These are phyloP conservation scores for Andrena cerasifolii DNA, from an alignment of 1,140 invertebrate species.

Conservation along the genomic window DNA sequence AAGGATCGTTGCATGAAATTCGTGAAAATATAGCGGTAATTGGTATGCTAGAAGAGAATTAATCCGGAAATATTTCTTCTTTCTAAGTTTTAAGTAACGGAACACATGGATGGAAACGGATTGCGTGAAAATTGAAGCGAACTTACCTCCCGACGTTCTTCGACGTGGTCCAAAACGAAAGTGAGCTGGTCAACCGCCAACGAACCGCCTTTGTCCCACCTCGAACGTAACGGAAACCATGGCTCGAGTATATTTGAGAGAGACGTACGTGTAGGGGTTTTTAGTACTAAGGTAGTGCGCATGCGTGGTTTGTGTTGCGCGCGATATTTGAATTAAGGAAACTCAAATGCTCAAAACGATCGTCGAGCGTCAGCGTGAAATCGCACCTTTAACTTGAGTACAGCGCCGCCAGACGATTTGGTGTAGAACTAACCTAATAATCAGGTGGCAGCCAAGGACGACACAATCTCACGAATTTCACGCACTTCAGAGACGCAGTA, in stretches of 20 bases:
- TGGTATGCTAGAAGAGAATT: background rate
- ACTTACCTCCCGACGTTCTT: background rate
- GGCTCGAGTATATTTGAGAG: background rate
- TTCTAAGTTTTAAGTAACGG: background rate
- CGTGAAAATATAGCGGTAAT: conserved; percentile 41
- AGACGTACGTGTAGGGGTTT: no score
- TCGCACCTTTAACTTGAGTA: no score
- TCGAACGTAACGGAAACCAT: background rate
- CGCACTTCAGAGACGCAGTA: no score
- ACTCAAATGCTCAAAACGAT: no score
- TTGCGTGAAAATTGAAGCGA: background rate
- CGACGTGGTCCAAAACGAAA: background rate
- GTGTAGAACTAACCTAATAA: no score
- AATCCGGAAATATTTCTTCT: background rate
- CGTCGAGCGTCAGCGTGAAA: no score
- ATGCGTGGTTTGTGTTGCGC: no score
- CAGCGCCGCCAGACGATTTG: no score
- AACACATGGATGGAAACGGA: conserved; percentile 27
- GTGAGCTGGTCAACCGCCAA: background rate
- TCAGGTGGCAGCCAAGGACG: no score
- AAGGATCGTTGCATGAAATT: background rate
- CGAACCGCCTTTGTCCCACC: accelerated
- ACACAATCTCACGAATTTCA: no score
- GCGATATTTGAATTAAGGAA: no score
- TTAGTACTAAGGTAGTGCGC: no score